phyloP scores from a whole-genome alignment of 2,113 vertebrate genomes.

The Sebastes schlegelii region DNA sequence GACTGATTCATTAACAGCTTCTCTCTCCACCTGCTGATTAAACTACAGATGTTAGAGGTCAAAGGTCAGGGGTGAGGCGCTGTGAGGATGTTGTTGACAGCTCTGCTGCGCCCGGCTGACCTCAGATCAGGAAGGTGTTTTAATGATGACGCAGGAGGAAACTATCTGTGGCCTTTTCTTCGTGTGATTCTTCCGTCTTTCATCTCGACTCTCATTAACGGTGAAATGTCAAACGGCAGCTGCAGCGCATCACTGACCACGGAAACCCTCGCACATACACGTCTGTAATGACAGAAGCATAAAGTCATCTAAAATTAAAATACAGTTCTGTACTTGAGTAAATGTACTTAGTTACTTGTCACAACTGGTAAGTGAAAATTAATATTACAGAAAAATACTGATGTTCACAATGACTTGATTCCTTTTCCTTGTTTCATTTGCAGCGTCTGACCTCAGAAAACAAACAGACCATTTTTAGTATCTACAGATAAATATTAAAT shows the following conservation, averaged over 20 bases:
- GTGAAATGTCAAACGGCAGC: slow-evolving; percentile 57
- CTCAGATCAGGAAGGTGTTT: slow-evolving; percentile 8
- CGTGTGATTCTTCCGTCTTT: slow-evolving; percentile 40
- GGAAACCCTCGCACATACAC: no score
- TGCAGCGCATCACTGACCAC: background rate
- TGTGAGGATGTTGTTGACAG: no score
- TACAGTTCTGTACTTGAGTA: no score
- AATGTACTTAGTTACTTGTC: no score
- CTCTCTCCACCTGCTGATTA: slow-evolving; percentile 32
- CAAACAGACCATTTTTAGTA: background rate
- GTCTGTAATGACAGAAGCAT: no score
- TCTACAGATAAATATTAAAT: background rate
- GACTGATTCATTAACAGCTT: background rate
- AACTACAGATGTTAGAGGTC: background rate
- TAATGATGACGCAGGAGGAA: slow-evolving; percentile 42
- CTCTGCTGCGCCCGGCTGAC: no score
- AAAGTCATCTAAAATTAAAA: no score
- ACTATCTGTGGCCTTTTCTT: slow-evolving; percentile 53
- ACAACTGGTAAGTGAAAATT: no score
- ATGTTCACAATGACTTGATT: no score
- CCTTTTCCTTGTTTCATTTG: background rate
- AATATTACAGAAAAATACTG: no score
- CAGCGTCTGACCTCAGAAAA: background rate
- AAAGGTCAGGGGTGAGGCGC: slow-evolving; percentile 27
- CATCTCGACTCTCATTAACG: slow-evolving; percentile 61